Evolutionary conservation across 2,113 vertebrate genomes (phyloP).

Genomic region (Astur gentilis): DNA sequence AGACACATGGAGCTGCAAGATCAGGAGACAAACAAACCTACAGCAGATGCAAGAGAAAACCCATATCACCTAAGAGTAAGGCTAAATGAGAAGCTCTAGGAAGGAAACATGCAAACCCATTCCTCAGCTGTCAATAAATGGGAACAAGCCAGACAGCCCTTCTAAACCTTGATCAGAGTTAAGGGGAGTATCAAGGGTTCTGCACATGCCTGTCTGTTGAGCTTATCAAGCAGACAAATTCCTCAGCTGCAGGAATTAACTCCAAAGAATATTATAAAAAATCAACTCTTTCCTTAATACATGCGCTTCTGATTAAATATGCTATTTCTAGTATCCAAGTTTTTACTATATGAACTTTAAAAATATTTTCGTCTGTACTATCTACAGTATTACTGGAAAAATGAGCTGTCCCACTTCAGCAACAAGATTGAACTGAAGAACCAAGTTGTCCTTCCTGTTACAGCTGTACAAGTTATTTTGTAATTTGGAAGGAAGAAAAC

Average conservation of each 20-base stretch:
- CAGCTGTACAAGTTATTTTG: not conserved
- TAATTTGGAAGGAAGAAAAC: not conserved
- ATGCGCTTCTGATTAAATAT: not conserved
- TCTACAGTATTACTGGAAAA: not conserved
- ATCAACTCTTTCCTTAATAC: not conserved
- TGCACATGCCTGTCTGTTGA: not conserved
- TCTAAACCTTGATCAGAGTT: not conserved
- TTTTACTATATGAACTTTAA: not conserved
- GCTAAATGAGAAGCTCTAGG: not conserved
- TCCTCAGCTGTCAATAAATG: not conserved
- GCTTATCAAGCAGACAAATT: not conserved
- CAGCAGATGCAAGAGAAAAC: not conserved
- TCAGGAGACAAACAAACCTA: not conserved
- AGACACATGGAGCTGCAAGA: not conserved
- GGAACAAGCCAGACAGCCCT: not conserved
- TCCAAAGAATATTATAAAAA: not conserved
- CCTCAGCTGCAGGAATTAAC: not conserved
- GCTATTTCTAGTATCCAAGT: not conserved
- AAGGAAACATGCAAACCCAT: not conserved
- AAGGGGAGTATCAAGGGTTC: not conserved
- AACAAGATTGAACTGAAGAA: not conserved
- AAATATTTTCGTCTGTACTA: not conserved
- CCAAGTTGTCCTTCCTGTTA: not conserved
- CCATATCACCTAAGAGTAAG: fast-evolving
- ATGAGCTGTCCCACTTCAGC: not conserved